Conservation (phyloP, 2,797 vertebrate species). For the Alosa sapidissima region DNA sequence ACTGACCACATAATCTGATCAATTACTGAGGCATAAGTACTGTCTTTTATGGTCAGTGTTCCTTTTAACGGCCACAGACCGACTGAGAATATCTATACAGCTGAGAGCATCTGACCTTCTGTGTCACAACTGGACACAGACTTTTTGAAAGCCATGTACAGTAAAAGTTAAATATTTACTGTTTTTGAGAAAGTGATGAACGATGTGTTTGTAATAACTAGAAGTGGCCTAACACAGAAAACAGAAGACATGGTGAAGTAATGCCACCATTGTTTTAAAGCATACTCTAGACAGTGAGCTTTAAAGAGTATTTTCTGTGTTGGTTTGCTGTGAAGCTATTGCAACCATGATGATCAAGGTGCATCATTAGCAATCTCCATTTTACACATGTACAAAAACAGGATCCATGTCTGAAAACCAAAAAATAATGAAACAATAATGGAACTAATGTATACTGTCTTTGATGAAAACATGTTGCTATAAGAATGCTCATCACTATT, state of each 20-base stretch:
- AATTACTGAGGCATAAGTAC: not conserved
- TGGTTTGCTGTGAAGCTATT: not conserved
- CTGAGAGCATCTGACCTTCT: not conserved
- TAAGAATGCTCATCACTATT: not conserved
- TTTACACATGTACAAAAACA: not conserved
- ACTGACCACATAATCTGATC: constrained; percentile 13
- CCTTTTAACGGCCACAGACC: not conserved
- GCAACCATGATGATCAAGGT: not conserved
- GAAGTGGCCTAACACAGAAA: not conserved
- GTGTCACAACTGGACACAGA: not conserved
- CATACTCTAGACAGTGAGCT: not conserved
- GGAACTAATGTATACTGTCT: constrained; percentile 17
- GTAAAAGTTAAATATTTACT: not conserved
- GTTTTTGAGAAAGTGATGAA: not conserved
- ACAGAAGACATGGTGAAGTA: not conserved
- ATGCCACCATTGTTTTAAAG: not conserved
- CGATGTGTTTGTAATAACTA: not conserved
- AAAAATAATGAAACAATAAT: not conserved
- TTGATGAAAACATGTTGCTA: not conserved
- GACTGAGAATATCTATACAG: not conserved
- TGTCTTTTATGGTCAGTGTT: not conserved
- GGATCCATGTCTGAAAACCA: not conserved
- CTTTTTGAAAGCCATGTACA: not conserved
- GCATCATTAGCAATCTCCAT: not conserved
- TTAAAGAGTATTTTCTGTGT: constrained; percentile 12